Evolutionary conservation across 1,140 invertebrate genomes (phyloP), one percentile per base, ranked within the genome.

Genomic region (Drosophila mauritiana): DNA sequence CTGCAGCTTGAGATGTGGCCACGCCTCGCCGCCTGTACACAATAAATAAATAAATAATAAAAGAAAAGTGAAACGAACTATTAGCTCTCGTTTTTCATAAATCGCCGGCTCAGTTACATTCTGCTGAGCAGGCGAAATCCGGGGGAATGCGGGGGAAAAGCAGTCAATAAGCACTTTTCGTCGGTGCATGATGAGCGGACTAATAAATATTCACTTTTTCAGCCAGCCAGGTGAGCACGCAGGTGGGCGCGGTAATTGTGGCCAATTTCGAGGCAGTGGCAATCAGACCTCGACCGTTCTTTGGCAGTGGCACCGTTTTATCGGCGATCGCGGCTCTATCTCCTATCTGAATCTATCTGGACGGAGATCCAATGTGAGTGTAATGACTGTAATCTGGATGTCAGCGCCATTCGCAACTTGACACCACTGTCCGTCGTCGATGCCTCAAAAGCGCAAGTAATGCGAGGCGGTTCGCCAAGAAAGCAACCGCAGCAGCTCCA

Each of bases 31-130:
- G 83, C 75, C 70, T 68, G 69, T 74, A 62, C 64, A 59, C 53
- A 42, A 78, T 73, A 80, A 79, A 86, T 86, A 89, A 78, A 84
- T 84, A 90, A 88, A 84, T 80, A 90, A 84, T 80, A 90, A 88
- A 90, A 90, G 84, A 84, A 90, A 89, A 89, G 85, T 90, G 84
- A 89, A 89, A 89, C 85, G 77, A 89, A 78, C 85, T 74, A 84
- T 75, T 89, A 89, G 85, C 84, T 89, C 84, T 89, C 84, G 84
- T 89, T 89, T 89, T 89, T 86, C 82, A 89, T 80, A 80, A 80
- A 70, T 89, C 75, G 77, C 80, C 61, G 53, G 31, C 65, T 78
- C 65, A 83, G 83, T 88, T 88, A 89, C 84, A 88, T 88, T 83
- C 84, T 88, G 80, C 36, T 89, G 84, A 86, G 79, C 84, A 89